phyloP scores from a whole-genome alignment of 2,797 vertebrate species.

The Ctenopoma kingsleyae region DNA sequence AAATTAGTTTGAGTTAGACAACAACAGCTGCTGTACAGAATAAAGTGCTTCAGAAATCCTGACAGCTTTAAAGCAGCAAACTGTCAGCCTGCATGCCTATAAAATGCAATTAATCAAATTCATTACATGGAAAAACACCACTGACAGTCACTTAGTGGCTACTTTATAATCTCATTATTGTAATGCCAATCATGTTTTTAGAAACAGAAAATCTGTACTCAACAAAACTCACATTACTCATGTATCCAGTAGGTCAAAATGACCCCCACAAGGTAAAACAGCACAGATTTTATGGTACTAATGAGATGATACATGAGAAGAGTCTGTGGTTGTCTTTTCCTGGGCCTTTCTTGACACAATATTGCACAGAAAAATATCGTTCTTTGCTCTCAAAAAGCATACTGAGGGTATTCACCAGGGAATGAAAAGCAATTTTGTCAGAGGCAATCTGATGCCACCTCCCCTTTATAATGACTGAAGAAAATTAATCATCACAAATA shows the following conservation, averaged over 20 bases:
- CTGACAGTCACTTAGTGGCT: constrained; percentile 51
- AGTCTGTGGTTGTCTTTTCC: constrained; percentile 66
- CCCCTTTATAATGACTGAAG: constrained; percentile 96
- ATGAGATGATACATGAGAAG: constrained; percentile 71
- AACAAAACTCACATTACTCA: constrained; percentile 24
- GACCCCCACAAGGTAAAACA: constrained; percentile 55
- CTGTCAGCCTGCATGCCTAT: constrained; percentile 63
- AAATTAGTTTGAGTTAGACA: constrained; percentile 74
- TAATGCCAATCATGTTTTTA: constrained; percentile 52
- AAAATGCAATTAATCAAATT: constrained; percentile 73
- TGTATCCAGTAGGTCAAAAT: constrained; percentile 48
- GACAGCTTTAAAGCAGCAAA: constrained; percentile 73
- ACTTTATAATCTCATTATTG: constrained; percentile 65
- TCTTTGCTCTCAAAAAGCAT: constrained; percentile 82
- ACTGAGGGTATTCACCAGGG: constrained; percentile 90
- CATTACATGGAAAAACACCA: constrained; percentile 60
- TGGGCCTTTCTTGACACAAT: constrained; percentile 80
- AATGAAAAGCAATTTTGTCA: constrained; percentile 96
- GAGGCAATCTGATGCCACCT: constrained; percentile 91
- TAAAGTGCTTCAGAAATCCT: constrained; percentile 67
- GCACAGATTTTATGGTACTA: constrained; percentile 58
- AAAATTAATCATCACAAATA: constrained; percentile 98
- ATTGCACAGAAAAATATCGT: constrained; percentile 81
- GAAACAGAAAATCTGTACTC: constrained; percentile 24
- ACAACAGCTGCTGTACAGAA: constrained; percentile 70